Evolutionary conservation across 2,797 vertebrate species (phyloP), one percentile per base, ranked within the genome.

Genomic region (Falco biarmicus): DNA sequence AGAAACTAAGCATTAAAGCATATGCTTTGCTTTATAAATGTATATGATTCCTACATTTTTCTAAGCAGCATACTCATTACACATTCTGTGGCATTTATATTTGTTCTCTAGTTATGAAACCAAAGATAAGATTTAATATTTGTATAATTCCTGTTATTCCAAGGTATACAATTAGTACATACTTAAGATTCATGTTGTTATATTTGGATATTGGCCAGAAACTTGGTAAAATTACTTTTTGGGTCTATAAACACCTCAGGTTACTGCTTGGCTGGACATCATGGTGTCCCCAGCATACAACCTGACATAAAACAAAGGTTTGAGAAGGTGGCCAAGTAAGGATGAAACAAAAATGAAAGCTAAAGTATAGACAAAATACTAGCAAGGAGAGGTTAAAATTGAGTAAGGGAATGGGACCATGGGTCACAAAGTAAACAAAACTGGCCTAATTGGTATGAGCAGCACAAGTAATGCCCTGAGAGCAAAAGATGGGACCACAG

Each of bases 11-110:
- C 54, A 56, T 47, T 93, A 89, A 89, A 61, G 6, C 6, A 68
- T 79, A 51, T 53, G 5, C 80, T 76, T 51, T 94, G 9, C 34
- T 90, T 88, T 79, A 70, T 87, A 66, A 29, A 82, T 70, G 31
- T 31, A 20, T 32, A n/a, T 34, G 17, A 77, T 77, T 82, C 83
- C 79, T 56, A 56, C 5, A 32, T 1, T 64, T 86, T 83, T 89
- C 47, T 3, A 84, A 82, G 56, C 13, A 82, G 3, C 18, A 17
- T 74, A 60, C 9, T 68, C 11, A 37, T 63, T 75, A 39, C 6
- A 34, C 2, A 34, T 83, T 83, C 22, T 50, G 9, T 54, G 48
- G 1, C 21, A 13, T 50, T 13, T 43, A 17, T 14, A 43, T 12
- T 61, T 47, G 69, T 71, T 59, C 91, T 48, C 17, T 47, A 15